phyloP scores from a whole-genome alignment of 2,797 vertebrate genomes.

The Periparus ater region DNA sequence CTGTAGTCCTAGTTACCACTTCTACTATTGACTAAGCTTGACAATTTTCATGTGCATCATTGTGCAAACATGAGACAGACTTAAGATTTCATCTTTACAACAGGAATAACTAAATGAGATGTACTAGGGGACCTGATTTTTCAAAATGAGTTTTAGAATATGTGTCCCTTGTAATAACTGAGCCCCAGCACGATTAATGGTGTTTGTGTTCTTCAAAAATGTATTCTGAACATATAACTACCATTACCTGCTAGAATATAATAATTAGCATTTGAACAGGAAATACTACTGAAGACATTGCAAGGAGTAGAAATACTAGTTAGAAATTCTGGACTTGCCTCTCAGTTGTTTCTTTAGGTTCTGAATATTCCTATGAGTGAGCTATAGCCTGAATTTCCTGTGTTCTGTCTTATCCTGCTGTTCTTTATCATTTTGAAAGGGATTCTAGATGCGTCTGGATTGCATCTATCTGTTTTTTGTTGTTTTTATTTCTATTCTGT shows the following conservation, averaged over 20 bases:
- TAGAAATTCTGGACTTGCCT: not conserved
- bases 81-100: not conserved
- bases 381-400: not conserved
- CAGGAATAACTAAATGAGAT: not conserved
- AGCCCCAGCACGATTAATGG: not conserved
- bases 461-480: not conserved
- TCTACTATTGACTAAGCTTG: not conserved
- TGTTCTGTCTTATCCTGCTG: not conserved
- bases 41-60: not conserved
- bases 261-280: not conserved
- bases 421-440: not conserved
- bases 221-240: not conserved
- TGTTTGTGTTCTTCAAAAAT: not conserved
- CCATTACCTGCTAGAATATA: not conserved
- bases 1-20: not conserved
- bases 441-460: not conserved
- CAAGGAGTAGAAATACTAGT: not conserved
- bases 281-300: not conserved
- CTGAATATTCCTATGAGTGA: not conserved
- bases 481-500: not conserved
- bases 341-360: not conserved
- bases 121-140: not conserved
- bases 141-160: not conserved
- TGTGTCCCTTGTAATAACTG: not conserved
- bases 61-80: not conserved